Evolutionary conservation across 2,797 vertebrate genomes (phyloP).

Genomic region (Pseudopleuronectes americanus): DNA sequence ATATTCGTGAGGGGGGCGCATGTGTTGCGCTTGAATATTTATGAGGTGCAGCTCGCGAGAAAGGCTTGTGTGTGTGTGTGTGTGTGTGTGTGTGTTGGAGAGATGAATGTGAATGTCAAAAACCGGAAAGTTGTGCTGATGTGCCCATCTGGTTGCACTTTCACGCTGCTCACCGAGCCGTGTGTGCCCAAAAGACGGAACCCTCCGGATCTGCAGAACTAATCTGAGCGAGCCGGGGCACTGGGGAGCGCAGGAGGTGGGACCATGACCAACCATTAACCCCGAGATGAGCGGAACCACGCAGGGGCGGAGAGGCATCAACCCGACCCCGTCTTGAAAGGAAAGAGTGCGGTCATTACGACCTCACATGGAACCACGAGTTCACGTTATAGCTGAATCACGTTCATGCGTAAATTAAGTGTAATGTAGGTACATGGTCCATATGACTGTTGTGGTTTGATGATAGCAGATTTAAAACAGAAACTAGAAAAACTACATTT

Average conservation of each 20-base stretch:
- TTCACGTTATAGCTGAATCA: neutral
- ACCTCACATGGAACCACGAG: slow-evolving; percentile 8
- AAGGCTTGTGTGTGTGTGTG: slow-evolving; percentile 31
- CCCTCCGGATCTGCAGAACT: slow-evolving; percentile 77
- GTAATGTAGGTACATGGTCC: neutral
- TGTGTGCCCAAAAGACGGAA: slow-evolving; percentile 71
- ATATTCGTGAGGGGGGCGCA: slow-evolving; percentile 63
- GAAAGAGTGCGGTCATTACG: slow-evolving; percentile 21
- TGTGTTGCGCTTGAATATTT: slow-evolving; percentile 82
- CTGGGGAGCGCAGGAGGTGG: slow-evolving; percentile 60
- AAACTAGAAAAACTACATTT: no score
- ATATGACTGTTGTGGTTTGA: no score
- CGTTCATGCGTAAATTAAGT: no score
- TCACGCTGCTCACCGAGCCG: slow-evolving; percentile 74
- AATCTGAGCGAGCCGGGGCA: slow-evolving; percentile 65
- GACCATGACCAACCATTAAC: slow-evolving; percentile 78
- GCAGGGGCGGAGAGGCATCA: slow-evolving; percentile 50
- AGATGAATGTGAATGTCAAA: slow-evolving; percentile 66
- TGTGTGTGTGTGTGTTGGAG: slow-evolving; percentile 43
- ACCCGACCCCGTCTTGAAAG: slow-evolving; percentile 43
- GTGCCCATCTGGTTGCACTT: slow-evolving; percentile 84
- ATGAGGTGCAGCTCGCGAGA: slow-evolving; percentile 68
- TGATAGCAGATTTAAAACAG: no score
- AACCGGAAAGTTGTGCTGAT: slow-evolving; percentile 77
- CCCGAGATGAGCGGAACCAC: slow-evolving; percentile 73